A percentile compares a stretch with the other conserved stretches of the same genome.
These are phyloP conservation scores for Phalacrocorax brasilianus DNA, from an alignment of 2,113 vertebrate genomes.

Conservation along the genomic window DNA sequence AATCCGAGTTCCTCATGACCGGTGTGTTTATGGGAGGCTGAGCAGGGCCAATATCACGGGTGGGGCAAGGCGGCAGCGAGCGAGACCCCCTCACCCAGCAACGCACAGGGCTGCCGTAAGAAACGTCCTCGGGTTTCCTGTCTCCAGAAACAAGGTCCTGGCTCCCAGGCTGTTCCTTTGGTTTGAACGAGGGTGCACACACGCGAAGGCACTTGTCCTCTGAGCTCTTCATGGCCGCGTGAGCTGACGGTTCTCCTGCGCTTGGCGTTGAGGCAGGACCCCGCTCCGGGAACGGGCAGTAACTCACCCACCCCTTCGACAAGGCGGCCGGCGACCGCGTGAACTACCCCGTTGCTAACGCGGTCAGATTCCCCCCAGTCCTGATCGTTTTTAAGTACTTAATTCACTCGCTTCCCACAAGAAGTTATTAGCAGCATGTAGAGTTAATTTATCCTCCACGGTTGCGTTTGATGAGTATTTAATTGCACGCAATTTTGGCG, in stretches of 20 bases:
- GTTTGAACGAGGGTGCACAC: too few relatives aligned
- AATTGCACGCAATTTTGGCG: neutral
- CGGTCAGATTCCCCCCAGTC: neutral
- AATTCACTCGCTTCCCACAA: neutral
- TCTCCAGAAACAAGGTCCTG: neutral
- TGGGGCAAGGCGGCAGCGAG: neutral
- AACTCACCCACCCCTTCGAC: neutral
- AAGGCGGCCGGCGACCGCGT: accelerated
- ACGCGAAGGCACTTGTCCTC: neutral
- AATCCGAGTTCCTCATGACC: neutral
- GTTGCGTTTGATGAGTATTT: neutral
- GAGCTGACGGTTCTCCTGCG: accelerated
- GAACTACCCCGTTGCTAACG: neutral
- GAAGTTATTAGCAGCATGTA: neutral
- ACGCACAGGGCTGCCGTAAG: accelerated
- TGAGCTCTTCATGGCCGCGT: neutral
- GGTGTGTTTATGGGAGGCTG: neutral
- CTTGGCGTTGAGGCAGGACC: too few relatives aligned
- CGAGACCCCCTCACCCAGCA: accelerated
- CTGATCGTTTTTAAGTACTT: neutral
- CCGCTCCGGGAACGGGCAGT: accelerated
- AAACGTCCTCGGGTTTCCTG: accelerated
- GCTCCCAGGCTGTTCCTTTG: too few relatives aligned
- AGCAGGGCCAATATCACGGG: neutral
- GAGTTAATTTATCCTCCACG: neutral